phyloP scores from a whole-genome alignment of 2,888 invertebrate genomes.

The Beris morrisii region DNA sequence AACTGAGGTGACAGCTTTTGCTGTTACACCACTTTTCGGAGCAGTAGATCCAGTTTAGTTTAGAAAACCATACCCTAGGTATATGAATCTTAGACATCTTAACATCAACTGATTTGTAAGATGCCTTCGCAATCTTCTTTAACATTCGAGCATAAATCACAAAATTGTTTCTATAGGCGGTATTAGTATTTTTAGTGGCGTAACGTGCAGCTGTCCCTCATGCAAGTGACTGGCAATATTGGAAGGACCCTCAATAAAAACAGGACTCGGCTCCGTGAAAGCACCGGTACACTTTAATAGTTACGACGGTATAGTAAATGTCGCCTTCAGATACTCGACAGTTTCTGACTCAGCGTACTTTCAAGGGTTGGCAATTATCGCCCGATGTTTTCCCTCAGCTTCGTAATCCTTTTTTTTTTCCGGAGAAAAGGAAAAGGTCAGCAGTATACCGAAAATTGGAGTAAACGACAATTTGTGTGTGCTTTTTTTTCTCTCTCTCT shows the following conservation, averaged over 20 bases:
- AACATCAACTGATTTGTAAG: no score
- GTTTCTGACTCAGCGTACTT: slow-evolving; percentile 9
- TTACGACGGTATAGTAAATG: slow-evolving; percentile 7
- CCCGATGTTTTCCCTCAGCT: slow-evolving; percentile 1
- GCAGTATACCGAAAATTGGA: slow-evolving; percentile 13
- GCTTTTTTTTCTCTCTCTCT: background rate
- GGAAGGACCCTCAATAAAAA: background rate
- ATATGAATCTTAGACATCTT: no score
- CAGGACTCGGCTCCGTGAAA: slow-evolving; percentile 1
- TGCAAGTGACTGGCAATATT: no score
- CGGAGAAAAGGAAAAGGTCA: slow-evolving; percentile 23
- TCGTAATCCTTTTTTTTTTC: slow-evolving; percentile 21
- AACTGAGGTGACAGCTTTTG: no score
- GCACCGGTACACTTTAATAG: slow-evolving; percentile 3
- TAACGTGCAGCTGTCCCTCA: no score
- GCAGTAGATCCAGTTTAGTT: no score
- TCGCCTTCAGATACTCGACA: background rate
- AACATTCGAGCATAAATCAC: no score
- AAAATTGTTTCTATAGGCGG: no score
- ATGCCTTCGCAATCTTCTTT: no score
- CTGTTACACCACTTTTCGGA: no score
- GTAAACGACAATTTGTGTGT: slow-evolving; percentile 17
- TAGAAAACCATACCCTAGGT: no score
- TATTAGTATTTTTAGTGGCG: no score
- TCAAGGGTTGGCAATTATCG: slow-evolving; percentile 13